Conservation (phyloP, 1,140 invertebrate species). For the Megalopta genalis region DNA sequence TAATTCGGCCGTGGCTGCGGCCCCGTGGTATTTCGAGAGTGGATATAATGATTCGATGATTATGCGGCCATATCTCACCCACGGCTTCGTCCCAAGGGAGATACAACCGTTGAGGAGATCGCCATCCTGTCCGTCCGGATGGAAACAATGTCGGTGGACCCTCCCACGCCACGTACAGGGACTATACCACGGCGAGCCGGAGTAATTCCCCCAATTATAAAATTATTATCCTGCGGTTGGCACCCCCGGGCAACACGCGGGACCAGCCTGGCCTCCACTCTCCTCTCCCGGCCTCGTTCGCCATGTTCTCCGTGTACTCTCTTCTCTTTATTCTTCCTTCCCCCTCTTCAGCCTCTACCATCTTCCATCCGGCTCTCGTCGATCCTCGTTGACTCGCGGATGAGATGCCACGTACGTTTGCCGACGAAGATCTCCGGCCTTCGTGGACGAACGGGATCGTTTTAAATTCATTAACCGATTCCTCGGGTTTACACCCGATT, state of each 20-base stretch:
- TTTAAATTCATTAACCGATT: constrained; percentile 30
- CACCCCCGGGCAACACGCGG: constrained; percentile 78
- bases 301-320: constrained; percentile 63
- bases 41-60: constrained; percentile 78
- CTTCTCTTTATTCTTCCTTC: constrained; percentile 33
- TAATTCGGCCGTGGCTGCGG: constrained; percentile 72
- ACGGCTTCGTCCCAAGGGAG: constrained; percentile 67
- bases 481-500: no score
- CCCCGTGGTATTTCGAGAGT: constrained; percentile 69
- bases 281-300: constrained; percentile 66
- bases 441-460: constrained; percentile 20
- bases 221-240: constrained; percentile 80
- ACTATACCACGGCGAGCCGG: constrained; percentile 75
- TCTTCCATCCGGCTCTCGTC: constrained; percentile 54
- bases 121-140: constrained; percentile 63
- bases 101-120: constrained; percentile 73
- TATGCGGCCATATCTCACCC: constrained; percentile 79
- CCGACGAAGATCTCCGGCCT: constrained; percentile 31
- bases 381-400: constrained; percentile 64
- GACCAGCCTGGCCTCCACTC: constrained; percentile 60
- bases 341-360: not conserved
- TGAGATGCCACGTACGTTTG: constrained; percentile 49
- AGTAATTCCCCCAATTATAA: constrained; percentile 80
- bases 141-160: constrained; percentile 75
- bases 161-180: constrained; percentile 75